These are phyloP conservation scores for Iselma pallidipennis DNA, from an alignment of 2,888 invertebrate species.

Conservation along the genomic window DNA sequence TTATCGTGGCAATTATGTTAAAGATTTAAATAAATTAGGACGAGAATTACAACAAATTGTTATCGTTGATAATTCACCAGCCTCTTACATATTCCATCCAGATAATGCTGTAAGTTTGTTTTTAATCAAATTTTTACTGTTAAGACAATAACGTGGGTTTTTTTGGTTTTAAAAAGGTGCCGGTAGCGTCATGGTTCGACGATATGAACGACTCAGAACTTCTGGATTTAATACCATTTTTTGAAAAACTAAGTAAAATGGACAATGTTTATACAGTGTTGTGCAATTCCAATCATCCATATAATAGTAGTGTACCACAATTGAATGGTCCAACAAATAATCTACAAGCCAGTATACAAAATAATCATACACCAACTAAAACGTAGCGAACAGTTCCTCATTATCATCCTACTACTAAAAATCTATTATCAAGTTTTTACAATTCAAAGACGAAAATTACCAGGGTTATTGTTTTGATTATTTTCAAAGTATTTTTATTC, in stretches of 20 bases:
- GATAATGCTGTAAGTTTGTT: conserved; percentile 92
- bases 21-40: conserved; percentile 97
- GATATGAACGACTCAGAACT: conserved; percentile 98
- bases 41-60: conserved; percentile 95
- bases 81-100: conserved; percentile 99
- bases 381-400: conserved; percentile 46
- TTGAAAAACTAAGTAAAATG: conserved; percentile 95
- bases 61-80: conserved; percentile 99
- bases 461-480: conserved; percentile 32
- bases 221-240: conserved; percentile 95
- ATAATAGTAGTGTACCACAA: conserved; percentile 58
- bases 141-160: no score
- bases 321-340: conserved; percentile 39
- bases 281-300: conserved; percentile 89
- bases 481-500: conserved; percentile 39
- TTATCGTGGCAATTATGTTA: conserved; percentile 99
- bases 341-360: conserved; percentile 31
- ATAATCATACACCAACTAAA: conserved; percentile 41
- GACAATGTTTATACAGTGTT: conserved; percentile 96
- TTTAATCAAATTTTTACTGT: neutral
- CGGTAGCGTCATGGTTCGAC: conserved; percentile 99
- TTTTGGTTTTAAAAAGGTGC: conserved; percentile 67
- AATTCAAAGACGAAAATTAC: conserved; percentile 11
- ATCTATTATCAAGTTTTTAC: conserved; percentile 4
- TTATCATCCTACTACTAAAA: conserved; percentile 9